A percentile compares a stretch with the other conserved stretches of the same genome.
Evolutionary conservation across 2,113 vertebrate species (phyloP).

Genomic region (Oceanodroma tethys): DNA sequence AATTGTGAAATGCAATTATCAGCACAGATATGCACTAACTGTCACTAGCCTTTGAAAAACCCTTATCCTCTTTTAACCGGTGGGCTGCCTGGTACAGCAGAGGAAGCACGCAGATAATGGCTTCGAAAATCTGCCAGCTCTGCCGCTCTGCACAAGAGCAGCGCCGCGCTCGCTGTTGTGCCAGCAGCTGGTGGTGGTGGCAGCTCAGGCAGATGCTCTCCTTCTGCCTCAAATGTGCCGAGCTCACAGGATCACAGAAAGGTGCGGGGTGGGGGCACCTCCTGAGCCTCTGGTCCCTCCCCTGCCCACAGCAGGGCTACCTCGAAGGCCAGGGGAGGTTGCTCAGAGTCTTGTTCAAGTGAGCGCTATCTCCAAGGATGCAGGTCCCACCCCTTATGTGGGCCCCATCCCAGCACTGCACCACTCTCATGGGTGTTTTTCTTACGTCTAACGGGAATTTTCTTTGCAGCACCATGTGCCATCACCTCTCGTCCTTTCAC

Average conservation of each 20-base stretch:
- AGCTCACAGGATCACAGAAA: not conserved
- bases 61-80: not conserved
- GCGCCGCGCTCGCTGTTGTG: not conserved
- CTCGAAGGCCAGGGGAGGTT: not conserved
- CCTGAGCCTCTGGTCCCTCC: not conserved
- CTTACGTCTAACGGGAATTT: not conserved
- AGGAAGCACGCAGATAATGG: not conserved
- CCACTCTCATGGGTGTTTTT: not conserved
- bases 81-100: not conserved
- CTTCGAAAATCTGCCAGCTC: not conserved
- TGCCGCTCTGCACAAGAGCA: not conserved
- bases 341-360: not conserved
- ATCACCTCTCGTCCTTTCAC: not conserved
- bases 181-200: not conserved
- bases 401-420: not conserved
- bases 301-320: not conserved
- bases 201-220: not conserved
- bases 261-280: not conserved
- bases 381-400: not conserved
- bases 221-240: not conserved
- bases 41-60: not conserved
- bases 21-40: not conserved
- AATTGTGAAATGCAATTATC: not conserved
- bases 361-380: not conserved
- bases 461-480: accelerated